Conservation (phyloP, 2,113 vertebrate species). For the Otus sunia region DNA sequence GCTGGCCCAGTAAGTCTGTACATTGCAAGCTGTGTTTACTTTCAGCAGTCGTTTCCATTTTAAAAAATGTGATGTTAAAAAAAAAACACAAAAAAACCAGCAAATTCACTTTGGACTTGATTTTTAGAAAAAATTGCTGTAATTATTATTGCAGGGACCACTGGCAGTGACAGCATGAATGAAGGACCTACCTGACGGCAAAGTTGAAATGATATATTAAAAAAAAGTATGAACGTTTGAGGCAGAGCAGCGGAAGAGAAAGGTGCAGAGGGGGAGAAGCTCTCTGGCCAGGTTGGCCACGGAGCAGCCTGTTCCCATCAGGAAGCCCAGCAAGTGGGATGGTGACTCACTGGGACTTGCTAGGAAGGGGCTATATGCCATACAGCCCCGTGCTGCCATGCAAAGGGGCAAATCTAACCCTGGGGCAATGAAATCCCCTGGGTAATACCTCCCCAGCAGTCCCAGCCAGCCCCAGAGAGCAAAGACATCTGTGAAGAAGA, state of each 20-base stretch:
- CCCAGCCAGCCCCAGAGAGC: neutral
- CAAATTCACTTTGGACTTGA: constrained; percentile 51
- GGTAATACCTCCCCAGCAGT: neutral
- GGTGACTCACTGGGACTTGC: neutral
- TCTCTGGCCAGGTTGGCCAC: neutral
- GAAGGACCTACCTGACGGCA: neutral
- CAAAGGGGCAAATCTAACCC: neutral
- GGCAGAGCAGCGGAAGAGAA: neutral
- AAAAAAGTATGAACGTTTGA: neutral
- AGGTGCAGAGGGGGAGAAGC: neutral
- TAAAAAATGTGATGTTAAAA: neutral
- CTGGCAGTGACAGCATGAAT: neutral
- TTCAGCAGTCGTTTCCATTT: constrained; percentile 59
- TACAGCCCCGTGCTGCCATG: neutral
- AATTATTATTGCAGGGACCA: constrained; percentile 11
- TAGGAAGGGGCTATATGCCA: neutral
- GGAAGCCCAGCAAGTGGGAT: neutral
- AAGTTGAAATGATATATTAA: neutral
- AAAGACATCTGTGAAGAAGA: neutral
- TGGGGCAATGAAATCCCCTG: neutral
- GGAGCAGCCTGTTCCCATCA: neutral
- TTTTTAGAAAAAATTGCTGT: constrained; percentile 9
- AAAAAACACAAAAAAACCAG: neutral
- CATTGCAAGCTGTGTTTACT: constrained; percentile 65
- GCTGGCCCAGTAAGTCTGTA: constrained; percentile 65